Conservation (phyloP, 2,113 vertebrate genomes). For the Gallinago paraguaiae region DNA sequence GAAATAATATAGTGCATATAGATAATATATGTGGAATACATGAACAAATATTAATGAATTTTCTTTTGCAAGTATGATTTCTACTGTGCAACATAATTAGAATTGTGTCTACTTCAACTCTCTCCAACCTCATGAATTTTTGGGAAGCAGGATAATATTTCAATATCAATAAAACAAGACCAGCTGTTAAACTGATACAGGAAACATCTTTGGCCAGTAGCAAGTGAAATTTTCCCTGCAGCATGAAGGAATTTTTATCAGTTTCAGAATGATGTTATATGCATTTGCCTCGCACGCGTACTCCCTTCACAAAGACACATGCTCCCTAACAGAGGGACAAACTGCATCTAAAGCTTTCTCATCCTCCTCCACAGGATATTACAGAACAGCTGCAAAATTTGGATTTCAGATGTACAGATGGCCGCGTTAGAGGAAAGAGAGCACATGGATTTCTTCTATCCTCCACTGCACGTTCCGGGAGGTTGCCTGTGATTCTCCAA, state of each 20-base stretch:
- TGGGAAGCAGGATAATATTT: neutral
- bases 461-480: neutral
- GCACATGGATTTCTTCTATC: neutral
- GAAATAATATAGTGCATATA: accelerated
- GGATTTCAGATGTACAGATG: constrained; percentile 26
- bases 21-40: neutral
- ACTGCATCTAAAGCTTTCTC: constrained; percentile 22
- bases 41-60: neutral
- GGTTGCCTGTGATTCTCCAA: neutral
- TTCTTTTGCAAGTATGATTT: neutral
- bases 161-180: constrained; percentile 4
- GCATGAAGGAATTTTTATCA: neutral
- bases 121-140: neutral
- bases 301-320: neutral
- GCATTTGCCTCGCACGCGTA: neutral
- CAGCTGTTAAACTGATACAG: constrained; percentile 5
- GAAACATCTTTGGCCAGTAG: neutral
- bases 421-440: neutral
- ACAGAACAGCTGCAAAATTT: constrained; percentile 47
- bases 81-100: neutral
- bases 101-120: neutral
- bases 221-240: constrained; percentile 28
- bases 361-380: constrained; percentile 23
- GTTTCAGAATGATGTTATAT: neutral
- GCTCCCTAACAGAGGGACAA: neutral